Base-by-base conservation (phyloP, 2,797 vertebrate species). In the Octomys mimax region DNA sequence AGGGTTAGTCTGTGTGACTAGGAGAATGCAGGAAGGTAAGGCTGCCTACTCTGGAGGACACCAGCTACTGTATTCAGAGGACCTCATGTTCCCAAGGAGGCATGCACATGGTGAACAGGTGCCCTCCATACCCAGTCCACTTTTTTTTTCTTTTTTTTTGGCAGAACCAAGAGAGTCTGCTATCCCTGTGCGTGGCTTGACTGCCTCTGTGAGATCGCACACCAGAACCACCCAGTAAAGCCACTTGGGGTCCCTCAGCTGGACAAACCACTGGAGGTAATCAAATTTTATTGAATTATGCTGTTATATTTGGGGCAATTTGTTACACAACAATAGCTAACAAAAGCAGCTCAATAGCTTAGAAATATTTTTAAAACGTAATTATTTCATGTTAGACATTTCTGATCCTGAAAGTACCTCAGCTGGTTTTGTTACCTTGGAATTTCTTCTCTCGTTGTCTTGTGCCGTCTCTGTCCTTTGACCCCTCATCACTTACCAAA, bases 41-140 rank as follows among this genome's bases (percentile, higher is more conserved):
- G 10, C 31, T 21, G 6, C 54, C 11, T 6, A 3, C 12, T 18
- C 75, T 22, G 6, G 0, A 5, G 0, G 19, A 18, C 18, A n/a
- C 39, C 71, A 49, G n/a, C 16, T 9, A 8, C 8, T 11, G 0
- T 0, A 28, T 14, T 26, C 1, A 3, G 39, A 52, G 31, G 24
- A 13, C 14, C n/a, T 2, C 31, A 7, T 0, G n/a, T 33, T 68
- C 26, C 7, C 21, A 10, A 21, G 8, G 11, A 6, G 42, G 22
- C 3, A 5, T 0, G 7, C 5, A 0, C 0, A 0, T 1, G 21
- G 18, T 10, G 33, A 79, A 19, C 6, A 5, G 49, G 46, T 11
- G 11, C 0, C 46, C 5, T 2, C 5, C 62, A 84, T 18, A 19
- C 54, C 13, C 31, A 49, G 28, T 22, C 16, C 39, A 52, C 75